Conservation (phyloP, 2,113 vertebrate species). For the Arvicanthis niloticus region DNA sequence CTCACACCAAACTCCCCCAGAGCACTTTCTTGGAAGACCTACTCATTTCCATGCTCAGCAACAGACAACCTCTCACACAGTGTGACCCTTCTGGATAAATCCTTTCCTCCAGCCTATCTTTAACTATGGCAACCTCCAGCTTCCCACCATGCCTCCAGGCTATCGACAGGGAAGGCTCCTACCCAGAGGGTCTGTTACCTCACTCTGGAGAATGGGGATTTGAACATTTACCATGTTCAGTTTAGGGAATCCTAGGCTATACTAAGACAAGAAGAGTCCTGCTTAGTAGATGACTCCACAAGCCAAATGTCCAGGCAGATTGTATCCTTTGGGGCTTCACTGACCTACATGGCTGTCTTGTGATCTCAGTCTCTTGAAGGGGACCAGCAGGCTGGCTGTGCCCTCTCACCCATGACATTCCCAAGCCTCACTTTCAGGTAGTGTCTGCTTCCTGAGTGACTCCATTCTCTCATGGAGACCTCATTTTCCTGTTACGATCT, state of each 20-base stretch:
- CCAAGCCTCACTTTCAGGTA: not conserved
- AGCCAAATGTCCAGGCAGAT: not conserved
- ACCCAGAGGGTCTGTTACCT: not conserved
- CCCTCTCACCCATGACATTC: not conserved
- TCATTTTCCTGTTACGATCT: not conserved
- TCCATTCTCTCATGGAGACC: not conserved
- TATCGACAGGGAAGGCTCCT: not conserved
- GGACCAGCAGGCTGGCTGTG: not conserved
- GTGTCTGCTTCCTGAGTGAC: not conserved
- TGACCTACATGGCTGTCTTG: not conserved
- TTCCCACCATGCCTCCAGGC: not conserved
- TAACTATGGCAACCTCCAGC: not conserved
- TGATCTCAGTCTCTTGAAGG: not conserved
- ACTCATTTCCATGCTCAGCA: not conserved
- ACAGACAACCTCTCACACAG: not conserved
- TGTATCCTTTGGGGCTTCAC: not conserved
- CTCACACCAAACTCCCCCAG: not conserved
- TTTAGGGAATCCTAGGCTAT: conserved; percentile 9
- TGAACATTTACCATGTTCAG: not conserved
- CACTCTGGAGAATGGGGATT: not conserved
- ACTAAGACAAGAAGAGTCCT: not conserved
- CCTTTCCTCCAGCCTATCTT: not conserved
- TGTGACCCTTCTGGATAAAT: not conserved
- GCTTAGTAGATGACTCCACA: conserved; percentile 35
- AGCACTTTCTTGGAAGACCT: not conserved